phyloP scores from a whole-genome alignment of 2,888 invertebrate species.

The Lathronympha strigana region DNA sequence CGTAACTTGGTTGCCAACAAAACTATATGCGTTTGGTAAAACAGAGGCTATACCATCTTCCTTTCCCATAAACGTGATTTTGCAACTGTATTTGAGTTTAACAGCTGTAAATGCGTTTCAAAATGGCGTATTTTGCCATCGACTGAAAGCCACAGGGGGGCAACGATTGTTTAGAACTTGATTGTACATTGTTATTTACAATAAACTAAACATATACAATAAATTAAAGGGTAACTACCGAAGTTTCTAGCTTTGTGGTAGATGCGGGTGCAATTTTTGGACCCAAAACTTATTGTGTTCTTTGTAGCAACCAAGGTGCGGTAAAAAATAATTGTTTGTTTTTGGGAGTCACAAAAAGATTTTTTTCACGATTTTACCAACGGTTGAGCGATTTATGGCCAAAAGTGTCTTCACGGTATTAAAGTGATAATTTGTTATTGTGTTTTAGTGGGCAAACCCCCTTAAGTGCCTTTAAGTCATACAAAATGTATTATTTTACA shows the following conservation, averaged over 20 bases:
- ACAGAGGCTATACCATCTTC: background rate
- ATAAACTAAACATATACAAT: slow-evolving; percentile 32
- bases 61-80: background rate
- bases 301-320: slow-evolving; percentile 33
- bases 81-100: background rate
- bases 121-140: slow-evolving; percentile 27
- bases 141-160: slow-evolving; percentile 31
- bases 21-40: slow-evolving; percentile 2
- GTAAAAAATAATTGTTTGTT: slow-evolving; percentile 28
- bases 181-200: slow-evolving; percentile 38
- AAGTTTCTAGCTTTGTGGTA: slow-evolving; percentile 37
- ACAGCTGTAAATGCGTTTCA: background rate
- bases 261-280: slow-evolving; percentile 46
- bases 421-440: slow-evolving; percentile 15
- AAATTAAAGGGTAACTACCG: slow-evolving; percentile 41
- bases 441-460: background rate
- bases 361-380: background rate
- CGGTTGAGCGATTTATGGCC: slow-evolving; percentile 28
- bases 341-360: slow-evolving; percentile 12
- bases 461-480: background rate
- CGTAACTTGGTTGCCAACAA: slow-evolving; percentile 5
- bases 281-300: slow-evolving; percentile 50
- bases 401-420: background rate
- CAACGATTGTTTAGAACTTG: slow-evolving; percentile 38
- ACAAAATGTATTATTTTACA: background rate